phyloP scores from a whole-genome alignment of 2,797 vertebrate species.

The Clarias fuscus region DNA sequence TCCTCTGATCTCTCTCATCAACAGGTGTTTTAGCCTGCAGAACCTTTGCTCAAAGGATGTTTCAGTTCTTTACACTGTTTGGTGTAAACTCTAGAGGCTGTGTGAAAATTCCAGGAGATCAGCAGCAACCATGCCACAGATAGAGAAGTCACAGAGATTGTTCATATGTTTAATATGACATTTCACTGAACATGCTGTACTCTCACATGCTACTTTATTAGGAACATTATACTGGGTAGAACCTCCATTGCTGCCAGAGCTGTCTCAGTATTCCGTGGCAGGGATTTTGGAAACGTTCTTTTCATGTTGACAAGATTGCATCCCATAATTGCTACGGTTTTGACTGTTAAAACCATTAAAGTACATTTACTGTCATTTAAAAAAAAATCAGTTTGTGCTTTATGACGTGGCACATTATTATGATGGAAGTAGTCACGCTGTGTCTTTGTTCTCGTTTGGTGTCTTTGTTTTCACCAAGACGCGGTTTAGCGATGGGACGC shows the following conservation, averaged over 20 bases:
- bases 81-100: too few relatives aligned
- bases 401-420: constrained; percentile 1
- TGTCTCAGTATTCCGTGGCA: not conserved
- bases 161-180: too few relatives aligned
- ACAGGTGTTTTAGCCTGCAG: too few relatives aligned
- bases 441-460: too few relatives aligned
- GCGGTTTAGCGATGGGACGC: too few relatives aligned
- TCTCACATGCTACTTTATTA: not conserved
- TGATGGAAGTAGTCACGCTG: not conserved
- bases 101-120: too few relatives aligned
- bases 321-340: not conserved
- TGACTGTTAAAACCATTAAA: not conserved
- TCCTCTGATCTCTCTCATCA: too few relatives aligned
- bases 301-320: not conserved
- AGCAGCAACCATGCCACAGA: too few relatives aligned
- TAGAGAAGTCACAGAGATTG: too few relatives aligned
- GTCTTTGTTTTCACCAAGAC: too few relatives aligned
- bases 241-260: not conserved
- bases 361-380: not conserved
- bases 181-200: not conserved
- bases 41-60: too few relatives aligned
- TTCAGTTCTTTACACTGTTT: too few relatives aligned
- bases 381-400: not conserved
- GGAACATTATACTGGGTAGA: not conserved
- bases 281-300: not conserved